Percentiles rank a stretch among this genome's conserved stretches.
Conservation (phyloP, 1,140 invertebrate genomes). For the Trachymyrmex cornetzi region DNA sequence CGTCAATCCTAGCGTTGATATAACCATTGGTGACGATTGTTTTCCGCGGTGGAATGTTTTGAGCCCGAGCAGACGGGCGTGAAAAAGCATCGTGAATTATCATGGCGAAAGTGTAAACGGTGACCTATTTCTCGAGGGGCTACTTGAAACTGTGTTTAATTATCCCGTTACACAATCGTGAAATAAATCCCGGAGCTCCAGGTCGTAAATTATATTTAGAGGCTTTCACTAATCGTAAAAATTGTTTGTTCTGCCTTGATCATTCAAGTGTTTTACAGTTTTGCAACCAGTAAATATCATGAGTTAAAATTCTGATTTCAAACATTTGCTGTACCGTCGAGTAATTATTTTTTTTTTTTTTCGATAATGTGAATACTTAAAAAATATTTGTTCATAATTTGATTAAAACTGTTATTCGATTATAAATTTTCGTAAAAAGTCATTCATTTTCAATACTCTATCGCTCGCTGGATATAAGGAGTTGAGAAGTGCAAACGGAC, state of each 20-base stretch:
- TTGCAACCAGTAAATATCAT: background rate
- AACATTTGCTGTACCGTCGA: background rate
- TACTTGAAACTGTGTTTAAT: conserved; percentile 28
- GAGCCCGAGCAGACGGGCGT: background rate
- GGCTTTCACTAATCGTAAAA: conserved; percentile 1
- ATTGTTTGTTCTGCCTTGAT: background rate
- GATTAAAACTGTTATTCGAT: conserved; percentile 15
- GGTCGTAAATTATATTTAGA: conserved; percentile 2
- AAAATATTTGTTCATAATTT: background rate
- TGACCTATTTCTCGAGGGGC: conserved; percentile 28
- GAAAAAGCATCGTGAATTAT: background rate
- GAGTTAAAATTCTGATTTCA: background rate
- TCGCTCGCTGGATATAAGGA: background rate
- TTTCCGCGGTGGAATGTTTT: background rate
- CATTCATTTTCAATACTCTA: background rate
- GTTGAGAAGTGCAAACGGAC: background rate
- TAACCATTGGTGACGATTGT: background rate
- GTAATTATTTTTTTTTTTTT: background rate
- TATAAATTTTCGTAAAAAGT: background rate
- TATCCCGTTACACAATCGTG: conserved; percentile 10
- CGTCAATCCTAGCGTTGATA: background rate
- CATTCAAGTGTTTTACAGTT: background rate
- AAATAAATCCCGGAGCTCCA: background rate
- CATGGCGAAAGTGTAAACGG: conserved; percentile 26
- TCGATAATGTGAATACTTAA: background rate